A percentile compares a stretch with the other conserved stretches of the same genome.
phyloP scores from a whole-genome alignment of 2,113 vertebrate genomes.

The Hystrix brachyura region DNA sequence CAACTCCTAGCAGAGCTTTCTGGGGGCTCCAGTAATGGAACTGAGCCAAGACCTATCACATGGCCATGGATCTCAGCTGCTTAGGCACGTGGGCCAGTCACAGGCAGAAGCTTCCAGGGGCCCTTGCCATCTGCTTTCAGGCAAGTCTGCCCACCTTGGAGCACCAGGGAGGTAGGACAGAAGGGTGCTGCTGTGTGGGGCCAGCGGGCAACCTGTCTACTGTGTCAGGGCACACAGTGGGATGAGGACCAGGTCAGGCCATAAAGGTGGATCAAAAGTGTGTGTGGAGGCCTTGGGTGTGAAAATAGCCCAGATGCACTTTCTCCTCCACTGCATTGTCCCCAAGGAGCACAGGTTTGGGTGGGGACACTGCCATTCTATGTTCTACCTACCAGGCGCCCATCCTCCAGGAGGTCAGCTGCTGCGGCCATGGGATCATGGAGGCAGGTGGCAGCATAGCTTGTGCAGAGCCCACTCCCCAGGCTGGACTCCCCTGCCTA shows the following conservation, averaged over 20 bases:
- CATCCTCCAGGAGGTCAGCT: neutral
- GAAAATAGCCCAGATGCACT: neutral
- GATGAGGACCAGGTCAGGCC: neutral
- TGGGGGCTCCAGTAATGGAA: neutral
- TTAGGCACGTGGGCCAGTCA: too few species aligned
- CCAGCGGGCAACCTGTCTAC: neutral
- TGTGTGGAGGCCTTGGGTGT: neutral
- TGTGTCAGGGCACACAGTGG: neutral
- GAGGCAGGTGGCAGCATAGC: neutral
- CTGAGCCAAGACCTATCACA: neutral
- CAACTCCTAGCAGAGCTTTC: constrained; percentile 73
- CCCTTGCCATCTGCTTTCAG: neutral
- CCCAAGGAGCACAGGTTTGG: neutral
- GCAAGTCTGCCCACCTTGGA: neutral
- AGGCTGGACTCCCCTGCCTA: neutral
- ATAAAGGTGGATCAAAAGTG: too few species aligned
- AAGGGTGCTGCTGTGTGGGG: neutral
- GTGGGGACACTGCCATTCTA: neutral
- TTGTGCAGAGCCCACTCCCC: neutral
- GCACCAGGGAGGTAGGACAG: neutral
- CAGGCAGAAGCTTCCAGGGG: neutral
- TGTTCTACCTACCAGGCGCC: neutral
- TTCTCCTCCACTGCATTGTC: too few species aligned
- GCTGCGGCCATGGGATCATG: too few species aligned
- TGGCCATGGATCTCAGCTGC: neutral